Evolutionary conservation across 1,140 invertebrate genomes (phyloP).

Genomic region (Nephila pilipes): DNA sequence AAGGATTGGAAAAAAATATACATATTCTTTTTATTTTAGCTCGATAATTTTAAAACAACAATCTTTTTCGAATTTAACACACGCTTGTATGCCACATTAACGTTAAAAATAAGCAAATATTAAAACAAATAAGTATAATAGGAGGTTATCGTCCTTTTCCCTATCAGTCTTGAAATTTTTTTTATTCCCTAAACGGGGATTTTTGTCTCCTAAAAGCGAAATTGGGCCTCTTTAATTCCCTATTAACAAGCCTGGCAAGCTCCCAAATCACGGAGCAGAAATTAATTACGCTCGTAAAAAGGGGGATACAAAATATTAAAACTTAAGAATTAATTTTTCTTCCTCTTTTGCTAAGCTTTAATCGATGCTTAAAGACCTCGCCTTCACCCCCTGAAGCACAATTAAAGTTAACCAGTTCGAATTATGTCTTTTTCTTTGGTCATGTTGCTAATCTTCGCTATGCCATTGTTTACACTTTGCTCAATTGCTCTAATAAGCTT

Average conservation of each 20-base stretch:
- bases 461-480: constrained; percentile 23
- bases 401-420: constrained; percentile 38
- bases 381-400: constrained; percentile 11
- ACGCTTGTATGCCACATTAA: constrained; percentile 23
- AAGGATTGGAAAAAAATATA: background rate
- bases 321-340: constrained; percentile 70
- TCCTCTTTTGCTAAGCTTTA: constrained; percentile 52
- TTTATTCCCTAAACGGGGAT: constrained; percentile 14
- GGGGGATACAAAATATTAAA: constrained; percentile 57
- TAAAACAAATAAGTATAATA: constrained; percentile 15
- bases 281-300: constrained; percentile 57
- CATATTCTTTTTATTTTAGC: background rate
- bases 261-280: constrained; percentile 50
- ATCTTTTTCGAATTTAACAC: constrained; percentile 47
- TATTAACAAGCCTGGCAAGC: constrained; percentile 63
- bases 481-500: background rate
- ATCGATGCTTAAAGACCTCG: constrained; percentile 44
- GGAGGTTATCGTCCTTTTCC: background rate
- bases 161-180: background rate
- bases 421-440: background rate
- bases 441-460: background rate
- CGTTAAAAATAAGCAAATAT: constrained; percentile 16
- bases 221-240: constrained; percentile 69
- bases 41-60: constrained; percentile 39
- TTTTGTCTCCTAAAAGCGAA: constrained; percentile 57